A percentile compares a stretch with the other conserved stretches of the same genome.
Conservation (phyloP, 2,888 invertebrate genomes). For the Eulithis testata region DNA sequence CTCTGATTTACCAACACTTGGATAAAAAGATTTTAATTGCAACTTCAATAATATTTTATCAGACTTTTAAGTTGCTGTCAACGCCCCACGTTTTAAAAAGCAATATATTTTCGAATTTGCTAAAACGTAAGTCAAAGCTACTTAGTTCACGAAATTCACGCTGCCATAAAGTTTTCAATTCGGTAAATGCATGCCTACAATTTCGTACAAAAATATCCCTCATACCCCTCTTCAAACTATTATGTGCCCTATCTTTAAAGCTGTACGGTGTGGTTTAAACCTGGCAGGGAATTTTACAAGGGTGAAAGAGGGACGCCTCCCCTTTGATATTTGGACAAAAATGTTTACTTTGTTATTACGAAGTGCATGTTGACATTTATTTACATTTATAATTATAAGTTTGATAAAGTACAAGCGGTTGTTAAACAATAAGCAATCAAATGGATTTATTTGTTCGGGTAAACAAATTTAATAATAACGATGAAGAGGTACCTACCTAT, state of each 20-base stretch:
- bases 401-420: slow-evolving; percentile 32
- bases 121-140: slow-evolving; percentile 21
- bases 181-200: slow-evolving; percentile 63
- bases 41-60: slow-evolving; percentile 1
- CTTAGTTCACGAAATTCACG: slow-evolving; percentile 43
- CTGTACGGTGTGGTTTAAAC: slow-evolving; percentile 37
- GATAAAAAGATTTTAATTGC: not conserved
- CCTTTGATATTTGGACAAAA: slow-evolving; percentile 65
- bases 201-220: slow-evolving; percentile 52
- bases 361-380: slow-evolving; percentile 66
- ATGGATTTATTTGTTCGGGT: slow-evolving; percentile 16
- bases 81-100: slow-evolving; percentile 8
- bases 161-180: slow-evolving; percentile 60
- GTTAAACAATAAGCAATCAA: slow-evolving; percentile 19
- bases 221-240: slow-evolving; percentile 20
- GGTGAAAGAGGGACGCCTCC: slow-evolving; percentile 42
- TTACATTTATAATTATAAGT: slow-evolving; percentile 56
- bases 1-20: no score
- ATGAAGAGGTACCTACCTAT: no score
- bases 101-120: slow-evolving; percentile 15
- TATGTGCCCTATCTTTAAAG: slow-evolving; percentile 17
- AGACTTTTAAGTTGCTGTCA: not conserved
- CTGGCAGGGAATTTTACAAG: slow-evolving; percentile 30
- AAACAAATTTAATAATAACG: no score
- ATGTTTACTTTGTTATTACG: slow-evolving; percentile 67